phyloP scores from a whole-genome alignment of 2,797 vertebrate genomes.

The Notolepis coatsorum region DNA sequence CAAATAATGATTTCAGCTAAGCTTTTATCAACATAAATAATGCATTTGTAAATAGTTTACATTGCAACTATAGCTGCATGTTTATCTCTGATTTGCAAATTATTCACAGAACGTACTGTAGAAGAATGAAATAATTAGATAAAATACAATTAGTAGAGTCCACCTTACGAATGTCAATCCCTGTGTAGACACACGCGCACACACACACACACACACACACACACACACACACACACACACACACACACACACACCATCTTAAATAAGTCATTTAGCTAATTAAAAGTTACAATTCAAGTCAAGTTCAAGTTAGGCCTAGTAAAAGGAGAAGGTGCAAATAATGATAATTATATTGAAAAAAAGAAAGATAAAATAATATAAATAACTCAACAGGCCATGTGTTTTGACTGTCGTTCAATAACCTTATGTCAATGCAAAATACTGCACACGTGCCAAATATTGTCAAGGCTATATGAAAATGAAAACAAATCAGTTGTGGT shows the following conservation, averaged over 20 bases:
- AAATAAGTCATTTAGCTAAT: too few relatives aligned
- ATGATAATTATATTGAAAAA: too few relatives aligned
- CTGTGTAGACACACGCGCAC: too few relatives aligned
- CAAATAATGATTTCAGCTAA: slow-evolving; percentile 79
- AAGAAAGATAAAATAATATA: too few relatives aligned
- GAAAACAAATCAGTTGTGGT: slow-evolving; percentile 38
- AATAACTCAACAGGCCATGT: too few relatives aligned
- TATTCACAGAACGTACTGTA: slow-evolving; percentile 59
- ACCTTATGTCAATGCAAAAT: slow-evolving; percentile 22
- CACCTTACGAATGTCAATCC: too few relatives aligned
- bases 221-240: not conserved
- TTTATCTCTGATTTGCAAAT: slow-evolving; percentile 67
- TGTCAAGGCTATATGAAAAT: slow-evolving; percentile 19
- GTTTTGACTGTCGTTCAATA: slow-evolving; percentile 17
- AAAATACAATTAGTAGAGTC: too few relatives aligned
- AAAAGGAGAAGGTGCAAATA: too few relatives aligned
- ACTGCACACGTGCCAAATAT: not conserved
- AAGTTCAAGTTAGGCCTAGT: too few relatives aligned
- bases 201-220: not conserved
- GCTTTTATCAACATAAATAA: slow-evolving; percentile 79
- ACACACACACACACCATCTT: not conserved
- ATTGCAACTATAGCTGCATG: slow-evolving; percentile 47
- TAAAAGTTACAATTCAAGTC: too few relatives aligned
- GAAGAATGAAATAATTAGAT: not conserved
- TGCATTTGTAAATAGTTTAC: slow-evolving; percentile 69